phyloP scores from a whole-genome alignment of 2,797 vertebrate genomes.

The Cyclopterus lumpus region DNA sequence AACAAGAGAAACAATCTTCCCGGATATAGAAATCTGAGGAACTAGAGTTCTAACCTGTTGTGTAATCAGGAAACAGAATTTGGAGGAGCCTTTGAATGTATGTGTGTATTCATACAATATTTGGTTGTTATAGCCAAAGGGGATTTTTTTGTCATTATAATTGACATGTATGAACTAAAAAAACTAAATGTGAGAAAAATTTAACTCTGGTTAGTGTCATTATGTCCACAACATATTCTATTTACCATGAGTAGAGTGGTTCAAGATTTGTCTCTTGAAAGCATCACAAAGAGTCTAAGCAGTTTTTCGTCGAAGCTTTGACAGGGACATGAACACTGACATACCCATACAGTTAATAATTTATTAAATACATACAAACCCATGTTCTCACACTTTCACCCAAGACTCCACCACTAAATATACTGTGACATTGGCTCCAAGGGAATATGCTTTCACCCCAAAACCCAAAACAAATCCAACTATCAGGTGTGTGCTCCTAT shows the following conservation, averaged over 20 bases:
- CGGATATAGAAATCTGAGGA: conserved; percentile 51
- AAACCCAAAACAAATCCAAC: conserved; percentile 56
- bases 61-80: conserved; percentile 70
- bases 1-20: conserved; percentile 53
- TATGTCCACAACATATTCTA: conserved; percentile 43
- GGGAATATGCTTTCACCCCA: conserved; percentile 61
- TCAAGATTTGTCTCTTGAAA: conserved; percentile 23
- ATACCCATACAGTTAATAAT: conserved; percentile 34
- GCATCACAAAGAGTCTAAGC: conserved; percentile 16
- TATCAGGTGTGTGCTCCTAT: conserved; percentile 42
- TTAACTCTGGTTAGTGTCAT: conserved; percentile 25
- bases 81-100: conserved; percentile 45
- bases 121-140: conserved; percentile 47
- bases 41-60: conserved; percentile 63
- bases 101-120: conserved; percentile 60
- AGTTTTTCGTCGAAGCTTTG: conserved; percentile 33
- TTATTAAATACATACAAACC: conserved; percentile 51
- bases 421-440: conserved; percentile 39
- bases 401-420: conserved; percentile 42
- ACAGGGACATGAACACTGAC: conserved; percentile 33
- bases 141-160: conserved; percentile 5
- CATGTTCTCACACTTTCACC: conserved; percentile 42
- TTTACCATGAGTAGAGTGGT: conserved; percentile 34
- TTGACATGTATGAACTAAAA: conserved; percentile 2
- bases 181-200: conserved; percentile 7